phyloP scores from a whole-genome alignment of 2,797 vertebrate species.

The Capromys pilorides region DNA sequence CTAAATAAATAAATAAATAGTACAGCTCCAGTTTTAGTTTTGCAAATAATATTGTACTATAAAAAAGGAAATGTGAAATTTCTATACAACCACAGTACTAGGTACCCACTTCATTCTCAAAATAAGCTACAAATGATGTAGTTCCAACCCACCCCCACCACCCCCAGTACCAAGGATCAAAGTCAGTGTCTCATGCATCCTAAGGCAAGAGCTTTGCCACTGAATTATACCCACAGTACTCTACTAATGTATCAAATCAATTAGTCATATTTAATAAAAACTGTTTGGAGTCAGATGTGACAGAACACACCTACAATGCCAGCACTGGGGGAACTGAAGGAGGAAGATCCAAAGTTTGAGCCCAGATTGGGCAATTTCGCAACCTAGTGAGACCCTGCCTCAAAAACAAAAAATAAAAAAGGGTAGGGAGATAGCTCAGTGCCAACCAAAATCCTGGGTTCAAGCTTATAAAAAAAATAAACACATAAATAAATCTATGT shows the following conservation, averaged over 20 bases:
- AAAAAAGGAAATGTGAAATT: slow-evolving; percentile 46
- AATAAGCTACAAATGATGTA: slow-evolving; percentile 39
- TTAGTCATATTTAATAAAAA: slow-evolving; percentile 51
- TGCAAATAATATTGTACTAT: slow-evolving; percentile 28
- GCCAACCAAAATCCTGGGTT: background rate
- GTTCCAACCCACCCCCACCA: background rate
- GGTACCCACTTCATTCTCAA: slow-evolving; percentile 36
- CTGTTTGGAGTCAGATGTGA: background rate
- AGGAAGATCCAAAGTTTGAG: background rate
- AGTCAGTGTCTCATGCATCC: background rate
- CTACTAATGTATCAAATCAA: slow-evolving; percentile 50
- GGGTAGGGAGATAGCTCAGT: background rate
- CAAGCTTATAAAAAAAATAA: background rate
- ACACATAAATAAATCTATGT: background rate
- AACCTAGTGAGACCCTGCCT: background rate
- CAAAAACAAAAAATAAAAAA: background rate
- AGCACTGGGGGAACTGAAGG: background rate
- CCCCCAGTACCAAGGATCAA: background rate
- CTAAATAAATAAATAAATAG: background rate
- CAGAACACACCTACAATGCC: background rate
- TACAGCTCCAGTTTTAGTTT: slow-evolving; percentile 30
- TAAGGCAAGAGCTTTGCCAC: background rate
- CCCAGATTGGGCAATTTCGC: background rate
- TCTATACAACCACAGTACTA: background rate
- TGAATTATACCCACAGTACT: background rate